Base-by-base conservation (phyloP, 2,113 vertebrate genomes). In the Raphicerus campestris region DNA sequence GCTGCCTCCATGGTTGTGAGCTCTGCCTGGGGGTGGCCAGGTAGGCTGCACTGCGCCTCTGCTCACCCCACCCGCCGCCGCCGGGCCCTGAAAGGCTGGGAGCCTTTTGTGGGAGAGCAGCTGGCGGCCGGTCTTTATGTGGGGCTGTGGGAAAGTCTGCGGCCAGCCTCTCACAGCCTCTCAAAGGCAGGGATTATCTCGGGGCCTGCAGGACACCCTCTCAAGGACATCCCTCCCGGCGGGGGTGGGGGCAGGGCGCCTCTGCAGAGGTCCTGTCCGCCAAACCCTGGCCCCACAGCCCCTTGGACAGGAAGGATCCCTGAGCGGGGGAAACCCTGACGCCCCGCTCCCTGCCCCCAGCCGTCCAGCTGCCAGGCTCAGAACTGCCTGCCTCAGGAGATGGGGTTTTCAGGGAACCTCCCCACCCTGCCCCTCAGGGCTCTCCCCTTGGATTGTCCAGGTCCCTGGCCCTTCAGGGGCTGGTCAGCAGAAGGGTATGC, bases 141-240 rank as follows among this genome's bases (percentile, higher is more conserved):
- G 98, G 97, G 98, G 98, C 98, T 98, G 98, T 99, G 99, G 99
- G 99, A 99, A 99, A 98, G 98, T 98, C 98, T 98, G 87, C 32
- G 94, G 97, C 97, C 98, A 98, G 97, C 97, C 61, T 98, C 99
- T 99, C 99, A 98, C 99, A 98, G 98, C 97, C 98, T 97, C 97
- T 98, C 97, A 98, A 98, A 98, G 98, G 98, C n/a, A 80, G 95
- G 98, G 98, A 99, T 99, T 98, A 99, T 98, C 98, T 98, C 32
- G 80, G 95, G 96, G 98, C 95, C 92, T 53, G 47, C 94, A 95
- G 98, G 98, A 98, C 77, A 94, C 96, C 96, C 98, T 97, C 98
- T 97, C 98, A 82, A 95, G 98, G 98, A 96, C 95, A 47, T 88
- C 83, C 97, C 35, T 89, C 75, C 88, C 82, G 16, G 89, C 22